Percentiles rank a stretch among this genome's conserved stretches.
These are phyloP conservation scores for Holotrichia oblita DNA, from an alignment of 1,140 invertebrate genomes.

Conservation along the genomic window DNA sequence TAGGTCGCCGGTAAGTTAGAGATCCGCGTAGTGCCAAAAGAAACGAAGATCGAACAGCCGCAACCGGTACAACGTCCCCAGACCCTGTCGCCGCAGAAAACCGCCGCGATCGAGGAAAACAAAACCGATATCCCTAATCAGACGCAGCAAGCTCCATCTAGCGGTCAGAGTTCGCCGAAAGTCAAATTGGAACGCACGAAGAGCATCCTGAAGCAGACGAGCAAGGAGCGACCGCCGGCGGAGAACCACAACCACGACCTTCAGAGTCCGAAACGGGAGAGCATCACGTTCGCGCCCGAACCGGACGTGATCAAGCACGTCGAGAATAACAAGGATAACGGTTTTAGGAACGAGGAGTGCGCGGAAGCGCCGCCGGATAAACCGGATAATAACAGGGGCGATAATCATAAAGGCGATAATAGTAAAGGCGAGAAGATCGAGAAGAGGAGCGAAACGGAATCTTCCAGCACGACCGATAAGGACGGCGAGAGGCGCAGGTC, in stretches of 20 bases:
- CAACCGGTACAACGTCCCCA: constrained; percentile 31
- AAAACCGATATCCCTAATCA: constrained; percentile 16
- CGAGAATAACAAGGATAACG: constrained; percentile 2
- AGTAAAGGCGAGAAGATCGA: constrained; percentile 44
- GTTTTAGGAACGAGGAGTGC: neutral
- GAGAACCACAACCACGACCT: constrained; percentile 41
- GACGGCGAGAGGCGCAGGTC: constrained; percentile 48
- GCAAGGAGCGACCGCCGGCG: constrained; percentile 53
- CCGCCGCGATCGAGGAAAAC: constrained; percentile 19
- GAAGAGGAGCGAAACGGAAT: constrained; percentile 50
- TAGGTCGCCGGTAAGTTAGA: constrained; percentile 74
- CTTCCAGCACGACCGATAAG: constrained; percentile 47
- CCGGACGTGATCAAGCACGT: constrained; percentile 1
- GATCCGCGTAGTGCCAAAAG: constrained; percentile 76
- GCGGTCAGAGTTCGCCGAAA: constrained; percentile 38
- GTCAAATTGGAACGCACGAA: constrained; percentile 56
- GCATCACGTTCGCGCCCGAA: constrained; percentile 56
- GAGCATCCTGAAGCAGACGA: constrained; percentile 59
- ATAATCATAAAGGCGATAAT: too few relatives aligned
- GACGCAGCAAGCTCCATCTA: constrained; percentile 26
- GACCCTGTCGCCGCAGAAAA: constrained; percentile 37
- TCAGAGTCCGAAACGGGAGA: constrained; percentile 57
- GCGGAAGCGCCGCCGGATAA: constrained; percentile 16
- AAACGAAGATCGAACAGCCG: constrained; percentile 41
- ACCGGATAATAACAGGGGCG: too few relatives aligned